Base-by-base conservation (phyloP, 2,797 vertebrate species). In the Danio choprae region DNA sequence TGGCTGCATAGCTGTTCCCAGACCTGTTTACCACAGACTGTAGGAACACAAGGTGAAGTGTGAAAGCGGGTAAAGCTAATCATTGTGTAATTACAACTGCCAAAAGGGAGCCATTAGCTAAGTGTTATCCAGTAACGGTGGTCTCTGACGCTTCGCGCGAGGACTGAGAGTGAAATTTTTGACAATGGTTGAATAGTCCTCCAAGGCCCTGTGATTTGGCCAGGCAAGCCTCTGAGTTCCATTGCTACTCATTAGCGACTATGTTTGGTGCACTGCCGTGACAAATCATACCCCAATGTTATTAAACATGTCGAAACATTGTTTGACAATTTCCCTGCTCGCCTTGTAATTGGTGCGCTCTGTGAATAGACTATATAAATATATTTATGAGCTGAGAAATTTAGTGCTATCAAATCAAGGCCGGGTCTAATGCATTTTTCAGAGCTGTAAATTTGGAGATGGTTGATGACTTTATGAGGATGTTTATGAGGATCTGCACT, bases 41-140 rank as follows among this genome's bases (percentile, higher is more conserved):
- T 38, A 46, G 60, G 68, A 89, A 88, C 89, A 91, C 88, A 87
- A 92, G 90, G 91, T 87, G 82, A 89, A 81, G 90, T 92, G 93
- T 89, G 90, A 88, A 87, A 84, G 84, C 85, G 90, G 87, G 90
- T 88, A 82, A 90, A 90, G 87, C 89, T 90, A 87, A 89, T 92
- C 87, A 92, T 89, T 87, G 86, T 87, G 87, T 88, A 88, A 90
- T 92, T 92, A 92, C 86, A 72, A 75, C 41, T 81, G 86, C 91
- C 93, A 93, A 93, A 94, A 92, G 93, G 92, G 76, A 87, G 77
- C 89, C 74, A 89, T 93, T 94, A 92, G 83, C 40, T 74, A 89
- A 75, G 88, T 86, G 89, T 84, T 81, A 83, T 84, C 72, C 81
- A 80, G 74, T 77, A 79, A 81, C 63, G 51, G 40, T 64, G 40